These are phyloP conservation scores for Drosophila quasianomalipes DNA, from an alignment of 2,888 invertebrate species.

Conservation along the genomic window DNA sequence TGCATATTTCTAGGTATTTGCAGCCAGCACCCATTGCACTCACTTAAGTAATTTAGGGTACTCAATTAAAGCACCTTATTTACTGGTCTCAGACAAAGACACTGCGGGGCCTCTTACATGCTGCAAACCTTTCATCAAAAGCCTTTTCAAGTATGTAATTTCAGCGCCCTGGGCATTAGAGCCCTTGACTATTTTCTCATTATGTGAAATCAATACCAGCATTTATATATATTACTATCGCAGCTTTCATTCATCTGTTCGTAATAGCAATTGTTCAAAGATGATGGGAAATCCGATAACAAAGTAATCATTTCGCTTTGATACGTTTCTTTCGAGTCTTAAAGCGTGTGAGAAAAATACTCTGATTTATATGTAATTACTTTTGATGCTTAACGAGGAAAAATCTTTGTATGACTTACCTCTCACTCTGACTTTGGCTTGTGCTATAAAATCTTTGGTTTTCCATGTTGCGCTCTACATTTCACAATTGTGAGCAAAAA, in stretches of 20 bases:
- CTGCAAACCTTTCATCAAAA: conserved; percentile 52
- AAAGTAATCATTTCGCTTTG: conserved; percentile 22
- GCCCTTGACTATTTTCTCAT: conserved; percentile 58
- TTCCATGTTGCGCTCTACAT: neutral
- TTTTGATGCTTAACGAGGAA: neutral
- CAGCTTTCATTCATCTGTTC: conserved; percentile 28
- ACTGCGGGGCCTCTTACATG: conserved; percentile 44
- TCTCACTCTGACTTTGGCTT: neutral
- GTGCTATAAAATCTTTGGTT: neutral
- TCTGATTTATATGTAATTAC: neutral
- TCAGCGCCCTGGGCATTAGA: conserved; percentile 21
- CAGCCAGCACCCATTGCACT: conserved; percentile 24
- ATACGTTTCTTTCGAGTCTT: conserved; percentile 18
- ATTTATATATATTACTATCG: conserved; percentile 34
- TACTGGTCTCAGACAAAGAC: conserved; percentile 42
- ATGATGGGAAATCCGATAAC: conserved; percentile 40
- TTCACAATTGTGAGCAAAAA: neutral
- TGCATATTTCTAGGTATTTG: conserved; percentile 8
- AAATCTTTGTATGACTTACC: neutral
- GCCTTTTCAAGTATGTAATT: conserved; percentile 52
- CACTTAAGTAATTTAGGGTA: conserved; percentile 43
- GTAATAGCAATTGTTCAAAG: conserved; percentile 29
- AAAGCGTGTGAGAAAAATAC: conserved; percentile 1
- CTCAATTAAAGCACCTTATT: conserved; percentile 53
- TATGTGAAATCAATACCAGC: conserved; percentile 74